Evolutionary conservation across 1,140 invertebrate genomes (phyloP), one percentile per base, ranked within the genome.

Genomic region (Drosophila sucinea): DNA sequence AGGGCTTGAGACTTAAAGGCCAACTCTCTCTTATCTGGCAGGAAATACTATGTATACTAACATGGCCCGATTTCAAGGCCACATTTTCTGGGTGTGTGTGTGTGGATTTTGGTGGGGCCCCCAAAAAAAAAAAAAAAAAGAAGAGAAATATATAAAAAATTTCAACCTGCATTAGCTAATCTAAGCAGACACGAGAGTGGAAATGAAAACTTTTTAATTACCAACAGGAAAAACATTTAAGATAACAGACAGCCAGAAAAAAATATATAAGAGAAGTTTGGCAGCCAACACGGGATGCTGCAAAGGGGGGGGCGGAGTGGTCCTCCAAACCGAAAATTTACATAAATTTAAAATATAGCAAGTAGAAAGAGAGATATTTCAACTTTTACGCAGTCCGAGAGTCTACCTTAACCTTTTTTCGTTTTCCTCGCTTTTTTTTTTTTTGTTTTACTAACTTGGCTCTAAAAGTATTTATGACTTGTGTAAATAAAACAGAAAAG

Each of bases 281-380:
- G 47, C 61, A 35, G 71, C 47, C 40, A 29, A 67, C n/a, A 29
- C 8, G 51, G 54, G 30, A 57, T 4, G 30, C n/a, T 17, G 17
- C 17, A 17, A 17, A 30, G 30, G 29, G 32, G 57, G 1, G 10
- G n/a, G 3, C 10, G 23, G 11, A 51, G 25, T 25, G 27, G 29
- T 4, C 25, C 33, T 38, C 55, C 35, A 38, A 57, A 61, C 23
- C 35, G 40, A 70, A 71, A 74, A 70, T 79, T 73, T 65, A 73
- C 82, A 86, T 86, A 86, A 86, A 86, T 87, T 86, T 81, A 77
- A 86, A 86, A 82, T 86, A 86, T 79, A 73, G 76, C 83, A 41
- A 40, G 47, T 51, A 2, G 4, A 23, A 5, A 41, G 35, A 30
- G 32, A 40, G 17, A 44, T 30, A 27, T 17, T 58, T 38, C 56